These are phyloP conservation scores for Ptilodon capucinus DNA, from an alignment of 2,888 invertebrate species.

Conservation along the genomic window DNA sequence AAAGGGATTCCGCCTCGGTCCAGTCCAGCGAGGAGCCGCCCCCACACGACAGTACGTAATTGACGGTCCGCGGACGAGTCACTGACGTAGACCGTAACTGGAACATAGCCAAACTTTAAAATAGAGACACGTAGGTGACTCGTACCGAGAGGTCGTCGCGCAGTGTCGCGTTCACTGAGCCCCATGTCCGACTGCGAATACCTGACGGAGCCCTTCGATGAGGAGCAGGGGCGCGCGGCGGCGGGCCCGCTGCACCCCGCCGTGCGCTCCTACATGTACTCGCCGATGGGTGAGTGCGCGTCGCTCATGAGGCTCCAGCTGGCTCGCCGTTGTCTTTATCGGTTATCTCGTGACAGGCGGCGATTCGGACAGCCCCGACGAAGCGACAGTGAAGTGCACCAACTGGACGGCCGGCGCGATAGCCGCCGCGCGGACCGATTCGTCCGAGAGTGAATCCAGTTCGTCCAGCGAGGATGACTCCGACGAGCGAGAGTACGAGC, in stretches of 20 bases:
- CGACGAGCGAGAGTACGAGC: constrained; percentile 75
- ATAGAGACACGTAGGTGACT: constrained; percentile 77
- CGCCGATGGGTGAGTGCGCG: constrained; percentile 76
- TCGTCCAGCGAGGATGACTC: constrained; percentile 66
- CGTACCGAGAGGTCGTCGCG: constrained; percentile 73
- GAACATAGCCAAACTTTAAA: constrained; percentile 77
- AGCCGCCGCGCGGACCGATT: constrained; percentile 59
- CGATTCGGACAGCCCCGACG: constrained; percentile 84
- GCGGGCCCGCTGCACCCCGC: constrained; percentile 73
- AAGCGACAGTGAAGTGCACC: constrained; percentile 83
- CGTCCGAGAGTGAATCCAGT: constrained; percentile 69
- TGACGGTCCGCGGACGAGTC: constrained; percentile 65
- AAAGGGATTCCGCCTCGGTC: constrained; percentile 75
- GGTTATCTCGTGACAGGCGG: constrained; percentile 77
- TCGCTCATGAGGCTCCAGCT: constrained; percentile 54
- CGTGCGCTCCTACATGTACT: constrained; percentile 81
- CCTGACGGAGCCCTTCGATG: constrained; percentile 75
- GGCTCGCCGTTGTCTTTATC: constrained; percentile 43
- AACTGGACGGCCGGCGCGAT: constrained; percentile 73
- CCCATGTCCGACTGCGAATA: constrained; percentile 81
- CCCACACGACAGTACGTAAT: constrained; percentile 77
- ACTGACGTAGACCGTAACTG: constrained; percentile 75
- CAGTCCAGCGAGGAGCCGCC: constrained; percentile 80
- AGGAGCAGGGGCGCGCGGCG: constrained; percentile 71
- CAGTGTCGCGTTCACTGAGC: constrained; percentile 76